Conservation (phyloP, 2,113 vertebrate species). For the Xenopus laevis region DNA sequence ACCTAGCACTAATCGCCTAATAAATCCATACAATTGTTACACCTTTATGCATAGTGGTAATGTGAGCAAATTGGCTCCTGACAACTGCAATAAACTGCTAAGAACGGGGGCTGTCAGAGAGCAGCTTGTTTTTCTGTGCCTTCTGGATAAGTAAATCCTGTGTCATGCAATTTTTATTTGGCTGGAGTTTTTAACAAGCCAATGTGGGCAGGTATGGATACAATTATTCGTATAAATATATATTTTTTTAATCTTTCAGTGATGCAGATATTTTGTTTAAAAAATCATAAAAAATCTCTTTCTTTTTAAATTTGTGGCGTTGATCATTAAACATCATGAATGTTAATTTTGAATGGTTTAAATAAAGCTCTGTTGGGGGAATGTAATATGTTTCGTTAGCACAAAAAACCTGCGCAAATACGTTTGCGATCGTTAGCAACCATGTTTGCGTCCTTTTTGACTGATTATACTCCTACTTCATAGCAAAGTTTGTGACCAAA, state of each 20-base stretch:
- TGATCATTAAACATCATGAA: too few species aligned
- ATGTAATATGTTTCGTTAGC: too few species aligned
- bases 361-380: too few species aligned
- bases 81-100: conserved; percentile 70
- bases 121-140: conserved; percentile 65
- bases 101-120: conserved; percentile 69
- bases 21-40: conserved; percentile 69
- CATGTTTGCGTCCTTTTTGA: too few species aligned
- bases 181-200: conserved; percentile 58
- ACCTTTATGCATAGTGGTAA: conserved; percentile 68
- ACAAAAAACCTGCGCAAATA: too few species aligned
- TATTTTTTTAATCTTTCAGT: conserved; percentile 42
- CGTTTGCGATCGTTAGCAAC: too few species aligned
- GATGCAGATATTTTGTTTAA: too few species aligned
- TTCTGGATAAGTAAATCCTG: conserved; percentile 62
- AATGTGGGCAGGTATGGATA: conserved; percentile 50
- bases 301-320: too few species aligned
- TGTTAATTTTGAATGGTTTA: too few species aligned
- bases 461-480: too few species aligned
- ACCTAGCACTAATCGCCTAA: conserved; percentile 64
- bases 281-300: too few species aligned
- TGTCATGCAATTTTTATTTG: conserved; percentile 61
- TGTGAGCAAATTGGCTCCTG: conserved; percentile 72
- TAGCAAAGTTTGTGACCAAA: too few species aligned
- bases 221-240: conserved; percentile 59